Conservation (phyloP, 2,888 invertebrate species). For the Griposia aprilina region DNA sequence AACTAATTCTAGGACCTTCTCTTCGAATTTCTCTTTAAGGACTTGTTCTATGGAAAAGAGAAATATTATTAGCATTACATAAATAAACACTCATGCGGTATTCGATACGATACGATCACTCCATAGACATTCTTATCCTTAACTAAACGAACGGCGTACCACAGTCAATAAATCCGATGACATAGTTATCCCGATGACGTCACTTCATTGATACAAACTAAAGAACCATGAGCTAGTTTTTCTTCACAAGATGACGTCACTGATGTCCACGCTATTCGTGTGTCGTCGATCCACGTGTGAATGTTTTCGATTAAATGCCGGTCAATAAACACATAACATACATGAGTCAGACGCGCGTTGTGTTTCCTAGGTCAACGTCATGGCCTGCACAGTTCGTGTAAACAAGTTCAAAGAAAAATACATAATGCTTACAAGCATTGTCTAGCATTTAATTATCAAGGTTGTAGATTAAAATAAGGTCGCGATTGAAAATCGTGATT, state of each 20-base stretch:
- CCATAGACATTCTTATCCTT: neutral
- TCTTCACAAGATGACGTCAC: neutral
- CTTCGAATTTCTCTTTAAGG: slow-evolving; percentile 93
- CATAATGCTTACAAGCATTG: neutral
- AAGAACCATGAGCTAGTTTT: neutral
- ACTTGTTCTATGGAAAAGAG: slow-evolving; percentile 86
- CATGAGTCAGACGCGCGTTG: slow-evolving; percentile 8
- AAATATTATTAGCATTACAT: neutral
- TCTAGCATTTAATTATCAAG: too few species aligned
- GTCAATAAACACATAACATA: slow-evolving; percentile 2
- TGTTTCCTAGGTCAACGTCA: slow-evolving; percentile 52
- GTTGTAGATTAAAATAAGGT: neutral
- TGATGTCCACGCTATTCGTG: neutral
- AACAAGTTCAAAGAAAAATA: slow-evolving; percentile 14
- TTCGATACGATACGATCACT: too few species aligned
- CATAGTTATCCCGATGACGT: neutral
- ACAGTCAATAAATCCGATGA: neutral
- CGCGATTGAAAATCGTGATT: neutral
- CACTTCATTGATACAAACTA: neutral
- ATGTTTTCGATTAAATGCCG: slow-evolving; percentile 9
- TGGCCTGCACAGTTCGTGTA: slow-evolving; percentile 20
- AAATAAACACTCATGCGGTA: too few species aligned
- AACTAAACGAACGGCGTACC: neutral
- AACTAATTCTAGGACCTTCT: slow-evolving; percentile 95
- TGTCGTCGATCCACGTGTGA: neutral